phyloP scores from a whole-genome alignment of 2,888 invertebrate species.

The Cetonia aurata region DNA sequence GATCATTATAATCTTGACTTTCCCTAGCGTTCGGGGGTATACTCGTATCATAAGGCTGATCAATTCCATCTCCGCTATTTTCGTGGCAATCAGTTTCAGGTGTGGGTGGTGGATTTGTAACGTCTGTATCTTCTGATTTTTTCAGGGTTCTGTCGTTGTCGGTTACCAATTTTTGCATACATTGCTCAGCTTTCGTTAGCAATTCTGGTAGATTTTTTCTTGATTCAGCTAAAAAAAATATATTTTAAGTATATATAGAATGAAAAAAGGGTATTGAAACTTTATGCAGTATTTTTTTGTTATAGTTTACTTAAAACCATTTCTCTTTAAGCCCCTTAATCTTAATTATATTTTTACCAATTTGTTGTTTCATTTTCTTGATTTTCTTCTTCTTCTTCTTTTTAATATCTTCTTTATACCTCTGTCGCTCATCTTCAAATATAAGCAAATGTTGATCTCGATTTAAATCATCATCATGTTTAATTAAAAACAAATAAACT shows the following conservation, averaged over 20 bases:
- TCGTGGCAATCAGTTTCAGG: slow-evolving; percentile 80
- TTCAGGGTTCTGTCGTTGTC: slow-evolving; percentile 61
- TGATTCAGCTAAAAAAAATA: slow-evolving; percentile 44
- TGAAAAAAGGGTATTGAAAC: too few species aligned
- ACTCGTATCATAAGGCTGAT: slow-evolving; percentile 45
- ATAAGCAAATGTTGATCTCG: slow-evolving; percentile 76
- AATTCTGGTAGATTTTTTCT: slow-evolving; percentile 69
- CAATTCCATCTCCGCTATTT: slow-evolving; percentile 72
- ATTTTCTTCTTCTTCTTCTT: slow-evolving; percentile 73
- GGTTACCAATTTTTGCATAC: slow-evolving; percentile 59
- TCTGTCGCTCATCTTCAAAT: slow-evolving; percentile 76
- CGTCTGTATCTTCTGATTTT: slow-evolving; percentile 69
- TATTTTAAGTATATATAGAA: background rate
- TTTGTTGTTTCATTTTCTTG: slow-evolving; percentile 73
- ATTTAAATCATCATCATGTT: slow-evolving; percentile 77
- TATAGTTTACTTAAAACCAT: too few species aligned
- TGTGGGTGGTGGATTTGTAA: slow-evolving; percentile 84
- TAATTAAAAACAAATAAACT: slow-evolving; percentile 85
- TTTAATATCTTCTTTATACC: slow-evolving; percentile 70
- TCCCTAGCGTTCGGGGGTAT: slow-evolving; percentile 49
- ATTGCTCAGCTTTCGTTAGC: slow-evolving; percentile 72
- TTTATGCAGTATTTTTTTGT: too few species aligned
- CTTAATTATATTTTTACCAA: slow-evolving; percentile 57
- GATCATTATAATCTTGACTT: slow-evolving; percentile 73
- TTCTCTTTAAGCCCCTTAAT: too few species aligned